Evolutionary conservation across 2,113 vertebrate species (phyloP).

Genomic region (Caretta caretta): DNA sequence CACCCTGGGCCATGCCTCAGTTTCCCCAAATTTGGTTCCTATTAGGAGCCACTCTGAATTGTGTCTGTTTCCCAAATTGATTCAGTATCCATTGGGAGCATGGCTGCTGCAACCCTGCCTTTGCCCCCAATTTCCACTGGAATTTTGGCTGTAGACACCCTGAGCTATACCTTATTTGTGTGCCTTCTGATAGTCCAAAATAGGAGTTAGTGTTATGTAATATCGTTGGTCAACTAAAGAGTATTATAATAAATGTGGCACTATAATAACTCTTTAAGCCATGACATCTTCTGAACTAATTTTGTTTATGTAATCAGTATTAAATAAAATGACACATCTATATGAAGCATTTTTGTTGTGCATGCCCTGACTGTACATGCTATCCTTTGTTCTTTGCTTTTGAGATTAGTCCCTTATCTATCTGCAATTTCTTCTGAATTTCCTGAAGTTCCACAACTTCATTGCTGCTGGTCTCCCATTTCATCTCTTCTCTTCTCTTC

Average conservation of each 20-base stretch:
- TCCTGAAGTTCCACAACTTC: neutral
- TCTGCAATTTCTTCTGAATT: neutral
- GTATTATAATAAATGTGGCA: neutral
- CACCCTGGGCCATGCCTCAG: no score
- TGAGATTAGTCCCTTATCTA: neutral
- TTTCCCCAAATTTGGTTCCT: no score
- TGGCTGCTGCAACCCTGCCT: no score
- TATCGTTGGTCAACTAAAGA: neutral
- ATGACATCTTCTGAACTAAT: neutral
- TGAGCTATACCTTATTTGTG: no score
- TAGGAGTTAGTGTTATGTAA: neutral
- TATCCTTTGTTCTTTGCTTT: neutral
- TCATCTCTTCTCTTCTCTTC: neutral
- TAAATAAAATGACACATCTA: neutral
- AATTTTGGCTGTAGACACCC: no score
- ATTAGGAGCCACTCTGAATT: no score
- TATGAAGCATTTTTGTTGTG: neutral
- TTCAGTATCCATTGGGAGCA: no score
- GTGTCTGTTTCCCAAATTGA: no score
- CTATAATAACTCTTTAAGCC: neutral
- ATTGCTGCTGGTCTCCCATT: rapidly evolving
- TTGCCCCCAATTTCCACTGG: no score
- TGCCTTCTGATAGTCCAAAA: constrained; percentile 15
- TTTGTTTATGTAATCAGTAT: neutral
- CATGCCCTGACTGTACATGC: neutral